Base-by-base conservation (phyloP, 2,113 vertebrate genomes). In the Suncus etruscus region DNA sequence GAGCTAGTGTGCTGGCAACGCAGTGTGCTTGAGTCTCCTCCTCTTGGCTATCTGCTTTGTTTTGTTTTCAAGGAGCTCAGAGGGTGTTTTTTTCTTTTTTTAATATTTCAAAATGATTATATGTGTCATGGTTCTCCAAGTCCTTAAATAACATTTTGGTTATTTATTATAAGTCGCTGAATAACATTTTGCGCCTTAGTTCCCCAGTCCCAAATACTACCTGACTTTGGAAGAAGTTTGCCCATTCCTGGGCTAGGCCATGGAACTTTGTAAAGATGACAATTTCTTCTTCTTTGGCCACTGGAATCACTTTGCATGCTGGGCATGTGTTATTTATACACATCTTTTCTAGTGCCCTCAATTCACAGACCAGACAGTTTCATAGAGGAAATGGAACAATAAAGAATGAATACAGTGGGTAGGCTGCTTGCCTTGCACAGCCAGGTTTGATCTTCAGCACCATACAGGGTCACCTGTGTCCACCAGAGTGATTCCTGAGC, bases 71-170 rank as follows among this genome's bases (percentile, higher is more conserved):
- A 3, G 12, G 61, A 88, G 10, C 66, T 88, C 18, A 78, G 69
- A 65, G 54, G 9, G 2, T 54, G 11, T 54, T 54, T 12, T 54
- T 54, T 54, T 54, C 61, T 69, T 73, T 22, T 22, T 83, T 83
- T 81, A 27, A 89, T 61, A 27, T 85, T 88, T 75, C 83, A 51
- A 32, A 68, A 54, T 0, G 24, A 63, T 72, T 83, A n/a, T 29
- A 61, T 83, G 85, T 81, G 68, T 54, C 92, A 76, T 29, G 75
- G 84, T 89, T 95, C 80, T 8, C 11, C 58, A 89, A 91, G 61
- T 63, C 31, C 68, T 89, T 92, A 81, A 32, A 12, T 91, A 89
- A 91, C 61, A 54, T 91, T 92, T n/a, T 76, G 48, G 45, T 39
- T 39, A 39, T 39, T 39, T 39, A 39, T 39, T 39, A 39, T 39